Evolutionary conservation across 2,888 invertebrate species (phyloP).

Genomic region (Polymixis flavicincta): DNA sequence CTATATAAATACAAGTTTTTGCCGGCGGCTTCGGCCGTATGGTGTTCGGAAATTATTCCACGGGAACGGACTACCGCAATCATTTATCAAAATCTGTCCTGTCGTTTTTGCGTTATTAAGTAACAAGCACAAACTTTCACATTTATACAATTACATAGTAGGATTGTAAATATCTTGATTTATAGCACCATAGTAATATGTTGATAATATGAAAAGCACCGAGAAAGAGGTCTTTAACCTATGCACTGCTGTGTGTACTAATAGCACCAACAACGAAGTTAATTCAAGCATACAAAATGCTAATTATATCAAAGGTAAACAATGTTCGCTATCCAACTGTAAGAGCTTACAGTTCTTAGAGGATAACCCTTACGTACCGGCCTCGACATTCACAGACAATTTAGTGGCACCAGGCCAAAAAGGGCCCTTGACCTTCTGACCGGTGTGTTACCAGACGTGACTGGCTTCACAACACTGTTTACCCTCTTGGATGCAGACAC

Average conservation of each 20-base stretch:
- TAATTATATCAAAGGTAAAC: conserved; percentile 42
- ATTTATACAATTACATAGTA: too few relatives aligned
- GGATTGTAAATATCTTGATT: too few relatives aligned
- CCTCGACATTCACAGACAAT: conserved; percentile 75
- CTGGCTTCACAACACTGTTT: conserved; percentile 64
- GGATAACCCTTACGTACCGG: conserved; percentile 70
- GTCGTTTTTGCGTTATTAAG: too few relatives aligned
- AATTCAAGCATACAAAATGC: conserved; percentile 30
- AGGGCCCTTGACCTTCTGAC: conserved; percentile 76
- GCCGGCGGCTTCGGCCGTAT: too few relatives aligned
- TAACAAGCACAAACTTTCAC: too few relatives aligned
- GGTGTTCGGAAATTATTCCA: too few relatives aligned
- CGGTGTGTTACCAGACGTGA: conserved; percentile 75
- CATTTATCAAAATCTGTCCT: too few relatives aligned
- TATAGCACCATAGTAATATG: not conserved
- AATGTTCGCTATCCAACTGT: conserved; percentile 33
- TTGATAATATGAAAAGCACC: not conserved
- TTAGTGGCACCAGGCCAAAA: conserved; percentile 73
- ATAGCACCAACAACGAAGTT: conserved; percentile 14
- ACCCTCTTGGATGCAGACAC: conserved; percentile 43
- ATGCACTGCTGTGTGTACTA: not conserved
- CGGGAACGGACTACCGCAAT: too few relatives aligned
- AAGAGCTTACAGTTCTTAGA: conserved; percentile 63
- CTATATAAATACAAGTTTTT: too few relatives aligned
- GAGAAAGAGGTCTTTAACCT: not conserved